These are phyloP conservation scores for Branchipolynoe longqiensis DNA, from an alignment of 2,888 invertebrate species.

Conservation along the genomic window DNA sequence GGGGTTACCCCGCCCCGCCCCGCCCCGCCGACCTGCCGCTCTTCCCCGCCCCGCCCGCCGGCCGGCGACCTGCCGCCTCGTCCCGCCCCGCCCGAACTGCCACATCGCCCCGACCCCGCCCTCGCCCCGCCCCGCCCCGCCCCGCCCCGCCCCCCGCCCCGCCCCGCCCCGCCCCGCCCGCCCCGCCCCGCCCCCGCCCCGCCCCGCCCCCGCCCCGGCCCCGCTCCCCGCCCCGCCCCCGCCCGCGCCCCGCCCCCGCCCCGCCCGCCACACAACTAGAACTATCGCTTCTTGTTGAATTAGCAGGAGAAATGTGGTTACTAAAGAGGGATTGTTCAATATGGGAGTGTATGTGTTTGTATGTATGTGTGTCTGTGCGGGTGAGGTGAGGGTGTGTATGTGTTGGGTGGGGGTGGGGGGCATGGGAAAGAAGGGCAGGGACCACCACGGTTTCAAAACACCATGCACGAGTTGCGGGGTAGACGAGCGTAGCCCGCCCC, in stretches of 20 bases:
- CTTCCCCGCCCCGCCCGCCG: not conserved
- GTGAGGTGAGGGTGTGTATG: too few relatives aligned
- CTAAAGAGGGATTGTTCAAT: too few relatives aligned
- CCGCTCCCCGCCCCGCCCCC: slow-evolving; percentile 16
- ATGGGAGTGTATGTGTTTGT: too few relatives aligned
- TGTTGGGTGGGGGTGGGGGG: too few relatives aligned
- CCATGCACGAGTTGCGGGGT: not conserved
- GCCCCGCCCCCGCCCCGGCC: not conserved
- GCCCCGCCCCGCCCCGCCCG: not conserved
- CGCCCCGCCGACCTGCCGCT: not conserved
- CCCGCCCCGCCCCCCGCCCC: not conserved
- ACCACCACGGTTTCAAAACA: not conserved
- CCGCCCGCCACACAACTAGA: not conserved
- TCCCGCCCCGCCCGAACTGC: not conserved
- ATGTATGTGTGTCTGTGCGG: too few relatives aligned
- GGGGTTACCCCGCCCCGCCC: not conserved
- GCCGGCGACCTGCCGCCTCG: not conserved
- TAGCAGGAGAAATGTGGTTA: too few relatives aligned
- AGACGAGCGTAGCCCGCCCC: not conserved
- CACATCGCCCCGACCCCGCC: not conserved
- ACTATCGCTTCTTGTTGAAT: not conserved
- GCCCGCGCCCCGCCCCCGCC: not conserved
- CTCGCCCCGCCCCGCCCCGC: not conserved
- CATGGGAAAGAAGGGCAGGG: too few relatives aligned
- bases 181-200: not conserved